Evolutionary conservation across 2,888 invertebrate species (phyloP).

Genomic region (Brachylomia viminalis): DNA sequence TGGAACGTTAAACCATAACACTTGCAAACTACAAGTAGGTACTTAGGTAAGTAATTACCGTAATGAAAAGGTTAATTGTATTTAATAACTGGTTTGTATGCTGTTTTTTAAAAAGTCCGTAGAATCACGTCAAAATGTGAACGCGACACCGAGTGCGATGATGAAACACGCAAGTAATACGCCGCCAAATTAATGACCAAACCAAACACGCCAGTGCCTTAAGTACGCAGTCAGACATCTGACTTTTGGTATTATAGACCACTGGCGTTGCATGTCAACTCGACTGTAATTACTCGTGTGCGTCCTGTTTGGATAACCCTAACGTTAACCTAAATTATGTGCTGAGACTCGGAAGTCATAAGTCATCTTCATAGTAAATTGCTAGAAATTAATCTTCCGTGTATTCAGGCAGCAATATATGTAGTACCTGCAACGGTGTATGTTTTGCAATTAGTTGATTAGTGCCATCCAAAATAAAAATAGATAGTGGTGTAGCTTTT

Average conservation of each 20-base stretch:
- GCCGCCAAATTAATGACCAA: slow-evolving; percentile 61
- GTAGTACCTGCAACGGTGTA: slow-evolving; percentile 18
- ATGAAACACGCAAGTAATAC: slow-evolving; percentile 63
- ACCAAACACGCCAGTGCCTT: slow-evolving; percentile 47
- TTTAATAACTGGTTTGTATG: slow-evolving; percentile 67
- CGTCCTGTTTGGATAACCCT: slow-evolving; percentile 59
- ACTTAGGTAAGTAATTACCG: slow-evolving; percentile 59
- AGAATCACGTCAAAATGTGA: slow-evolving; percentile 56
- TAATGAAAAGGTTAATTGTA: slow-evolving; percentile 71
- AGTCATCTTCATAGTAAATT: slow-evolving; percentile 59
- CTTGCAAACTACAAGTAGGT: slow-evolving; percentile 55
- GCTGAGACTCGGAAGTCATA: slow-evolving; percentile 64
- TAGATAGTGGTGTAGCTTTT: neutral
- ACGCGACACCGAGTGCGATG: slow-evolving; percentile 40
- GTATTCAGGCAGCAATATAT: slow-evolving; percentile 27
- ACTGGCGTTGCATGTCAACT: slow-evolving; percentile 51
- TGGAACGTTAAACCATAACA: slow-evolving; percentile 48
- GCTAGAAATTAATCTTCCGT: slow-evolving; percentile 57
- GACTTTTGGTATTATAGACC: slow-evolving; percentile 53
- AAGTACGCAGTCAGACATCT: slow-evolving; percentile 48
- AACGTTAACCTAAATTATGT: slow-evolving; percentile 62
- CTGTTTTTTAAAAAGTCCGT: slow-evolving; percentile 62
- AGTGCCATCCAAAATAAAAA: slow-evolving; percentile 14
- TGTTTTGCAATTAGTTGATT: slow-evolving; percentile 42
- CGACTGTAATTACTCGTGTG: slow-evolving; percentile 55